These are phyloP conservation scores for Clivina fossor DNA, from an alignment of 2,888 invertebrate species.

Conservation along the genomic window DNA sequence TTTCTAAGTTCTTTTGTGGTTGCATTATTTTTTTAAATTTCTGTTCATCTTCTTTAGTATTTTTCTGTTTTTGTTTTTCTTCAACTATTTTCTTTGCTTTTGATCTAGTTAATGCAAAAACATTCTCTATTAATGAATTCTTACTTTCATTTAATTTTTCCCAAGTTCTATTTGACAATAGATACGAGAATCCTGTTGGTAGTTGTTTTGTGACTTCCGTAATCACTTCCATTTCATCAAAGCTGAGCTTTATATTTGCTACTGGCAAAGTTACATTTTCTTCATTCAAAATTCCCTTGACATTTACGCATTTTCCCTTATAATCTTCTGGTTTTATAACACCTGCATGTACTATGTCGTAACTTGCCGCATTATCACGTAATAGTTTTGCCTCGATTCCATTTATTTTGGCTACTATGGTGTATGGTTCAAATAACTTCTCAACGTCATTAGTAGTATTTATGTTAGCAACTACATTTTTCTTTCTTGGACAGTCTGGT, in stretches of 20 bases:
- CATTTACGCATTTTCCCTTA: background rate
- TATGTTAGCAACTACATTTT: background rate
- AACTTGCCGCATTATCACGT: background rate
- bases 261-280: slow-evolving; percentile 6
- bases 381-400: background rate
- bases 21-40: no score
- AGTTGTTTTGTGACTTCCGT: slow-evolving; percentile 1
- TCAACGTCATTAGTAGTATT: background rate
- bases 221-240: background rate
- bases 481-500: slow-evolving; percentile 2
- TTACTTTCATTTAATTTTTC: background rate
- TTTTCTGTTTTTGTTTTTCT: no score
- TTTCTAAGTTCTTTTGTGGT: no score
- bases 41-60: no score
- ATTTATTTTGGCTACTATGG: background rate
- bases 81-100: slow-evolving; percentile 11
- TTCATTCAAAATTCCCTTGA: background rate
- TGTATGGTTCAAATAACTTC: slow-evolving; percentile 9
- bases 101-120: slow-evolving; percentile 4
- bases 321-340: slow-evolving; percentile 1
- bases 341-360: background rate
- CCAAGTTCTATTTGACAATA: slow-evolving; percentile 7
- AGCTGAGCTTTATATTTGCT: background rate
- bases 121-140: background rate
- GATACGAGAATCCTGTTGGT: background rate